Conservation (phyloP, 1,140 invertebrate genomes). For the Panagrolaimus sp. region DNA sequence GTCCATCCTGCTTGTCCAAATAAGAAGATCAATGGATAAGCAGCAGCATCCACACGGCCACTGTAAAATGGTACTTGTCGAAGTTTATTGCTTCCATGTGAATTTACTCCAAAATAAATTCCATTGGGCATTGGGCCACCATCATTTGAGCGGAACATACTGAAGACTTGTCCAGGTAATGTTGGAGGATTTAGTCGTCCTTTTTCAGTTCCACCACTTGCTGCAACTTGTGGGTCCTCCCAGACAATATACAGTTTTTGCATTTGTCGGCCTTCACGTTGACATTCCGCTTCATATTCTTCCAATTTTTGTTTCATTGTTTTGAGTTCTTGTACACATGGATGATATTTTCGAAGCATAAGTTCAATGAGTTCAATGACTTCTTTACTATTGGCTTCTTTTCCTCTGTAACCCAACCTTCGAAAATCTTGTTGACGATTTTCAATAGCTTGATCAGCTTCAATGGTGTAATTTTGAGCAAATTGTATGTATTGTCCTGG, state of each 20-base stretch:
- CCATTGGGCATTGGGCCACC: neutral
- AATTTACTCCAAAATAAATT: neutral
- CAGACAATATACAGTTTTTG: neutral
- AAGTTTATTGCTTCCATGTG: neutral
- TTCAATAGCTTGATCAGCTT: neutral
- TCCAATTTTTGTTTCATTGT: neutral
- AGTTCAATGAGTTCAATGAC: neutral
- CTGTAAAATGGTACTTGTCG: neutral
- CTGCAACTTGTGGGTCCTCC: neutral
- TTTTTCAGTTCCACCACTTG: neutral
- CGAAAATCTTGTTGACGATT: neutral
- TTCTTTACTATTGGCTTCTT: too few species aligned
- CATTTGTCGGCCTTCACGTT: neutral
- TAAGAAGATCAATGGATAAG: neutral
- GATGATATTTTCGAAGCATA: neutral
- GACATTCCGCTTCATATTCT: neutral
- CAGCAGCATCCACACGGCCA: neutral
- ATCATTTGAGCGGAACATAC: neutral
- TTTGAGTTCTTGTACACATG: neutral
- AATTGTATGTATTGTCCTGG: neutral
- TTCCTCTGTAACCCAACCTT: neutral
- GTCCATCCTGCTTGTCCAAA: neutral
- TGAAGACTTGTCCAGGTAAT: neutral
- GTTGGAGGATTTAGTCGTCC: neutral
- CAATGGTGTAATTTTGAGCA: neutral